A percentile compares a stretch with the other conserved stretches of the same genome.
Evolutionary conservation across 2,113 vertebrate species (phyloP).

Genomic region (Cheilinus undulatus): DNA sequence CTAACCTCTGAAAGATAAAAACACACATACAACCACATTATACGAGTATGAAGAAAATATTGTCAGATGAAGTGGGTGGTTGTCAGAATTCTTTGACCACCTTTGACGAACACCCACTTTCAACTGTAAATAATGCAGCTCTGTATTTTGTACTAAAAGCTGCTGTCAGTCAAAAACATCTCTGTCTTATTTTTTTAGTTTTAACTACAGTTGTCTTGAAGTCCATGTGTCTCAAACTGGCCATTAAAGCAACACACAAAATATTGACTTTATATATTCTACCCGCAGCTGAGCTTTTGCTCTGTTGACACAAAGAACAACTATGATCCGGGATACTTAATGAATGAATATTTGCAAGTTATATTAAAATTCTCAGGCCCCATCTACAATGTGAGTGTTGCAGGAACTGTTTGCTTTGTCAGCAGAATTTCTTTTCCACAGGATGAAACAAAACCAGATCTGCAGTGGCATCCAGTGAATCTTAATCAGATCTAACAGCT

Average conservation of each 20-base stretch:
- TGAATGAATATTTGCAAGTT: background rate
- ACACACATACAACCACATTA: constrained; percentile 32
- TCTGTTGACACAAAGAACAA: background rate
- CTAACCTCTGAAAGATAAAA: constrained; percentile 87
- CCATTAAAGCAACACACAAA: background rate
- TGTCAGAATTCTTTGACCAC: background rate
- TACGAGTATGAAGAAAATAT: constrained; percentile 14
- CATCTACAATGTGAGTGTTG: background rate
- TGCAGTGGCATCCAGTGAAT: background rate
- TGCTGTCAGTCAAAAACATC: background rate
- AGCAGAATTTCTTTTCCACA: background rate
- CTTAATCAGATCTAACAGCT: background rate
- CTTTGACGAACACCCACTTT: background rate
- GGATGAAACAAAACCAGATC: background rate
- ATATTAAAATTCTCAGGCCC: background rate
- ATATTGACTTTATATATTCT: background rate
- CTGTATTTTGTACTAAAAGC: background rate
- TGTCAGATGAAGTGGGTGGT: no score
- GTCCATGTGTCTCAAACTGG: background rate
- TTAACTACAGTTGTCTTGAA: background rate
- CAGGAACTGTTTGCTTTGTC: background rate
- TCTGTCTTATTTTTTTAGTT: background rate
- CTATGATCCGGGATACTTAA: background rate
- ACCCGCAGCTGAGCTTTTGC: background rate
- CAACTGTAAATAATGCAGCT: background rate